Conservation (phyloP, 1,140 invertebrate genomes). For the Drosophila virilis region DNA sequence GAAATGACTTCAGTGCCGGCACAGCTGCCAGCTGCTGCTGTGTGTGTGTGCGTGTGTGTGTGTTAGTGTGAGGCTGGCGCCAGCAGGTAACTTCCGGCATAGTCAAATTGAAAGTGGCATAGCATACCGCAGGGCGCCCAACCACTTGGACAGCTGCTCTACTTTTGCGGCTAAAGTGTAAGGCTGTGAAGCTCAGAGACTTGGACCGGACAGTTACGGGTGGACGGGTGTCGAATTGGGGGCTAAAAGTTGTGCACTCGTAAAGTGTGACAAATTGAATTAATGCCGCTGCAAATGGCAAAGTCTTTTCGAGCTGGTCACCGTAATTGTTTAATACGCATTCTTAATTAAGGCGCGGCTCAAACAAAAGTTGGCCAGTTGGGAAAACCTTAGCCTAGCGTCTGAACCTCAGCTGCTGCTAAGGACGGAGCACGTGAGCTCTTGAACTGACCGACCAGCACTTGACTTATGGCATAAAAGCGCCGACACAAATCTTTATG, state of each 20-base stretch:
- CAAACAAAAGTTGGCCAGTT: slow-evolving; percentile 6
- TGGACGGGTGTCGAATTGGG: slow-evolving; percentile 6
- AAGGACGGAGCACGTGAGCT: slow-evolving; percentile 40
- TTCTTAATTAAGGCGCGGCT: slow-evolving; percentile 56
- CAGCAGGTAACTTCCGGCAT: slow-evolving; percentile 83
- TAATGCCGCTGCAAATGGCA: slow-evolving; percentile 77
- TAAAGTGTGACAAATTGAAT: slow-evolving; percentile 84
- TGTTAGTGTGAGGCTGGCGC: slow-evolving; percentile 60
- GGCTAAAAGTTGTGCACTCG: slow-evolving; percentile 54
- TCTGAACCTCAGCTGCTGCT: neutral
- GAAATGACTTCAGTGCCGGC: slow-evolving; percentile 79
- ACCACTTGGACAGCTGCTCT: slow-evolving; percentile 59
- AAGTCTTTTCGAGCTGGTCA: slow-evolving; percentile 48
- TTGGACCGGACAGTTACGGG: slow-evolving; percentile 12
- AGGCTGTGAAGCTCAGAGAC: slow-evolving; percentile 57
- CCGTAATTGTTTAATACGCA: slow-evolving; percentile 82
- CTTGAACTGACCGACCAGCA: slow-evolving; percentile 69
- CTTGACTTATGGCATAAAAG: slow-evolving; percentile 78
- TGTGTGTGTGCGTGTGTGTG: slow-evolving; percentile 24
- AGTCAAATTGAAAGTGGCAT: slow-evolving; percentile 81
- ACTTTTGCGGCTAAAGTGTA: slow-evolving; percentile 80
- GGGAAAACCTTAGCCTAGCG: neutral
- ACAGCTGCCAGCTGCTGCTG: slow-evolving; percentile 17
- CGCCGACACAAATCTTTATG: slow-evolving; percentile 80
- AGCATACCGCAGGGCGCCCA: slow-evolving; percentile 23